Evolutionary conservation across 2,888 invertebrate genomes (phyloP).

Genomic region (Idaea dimidiata): DNA sequence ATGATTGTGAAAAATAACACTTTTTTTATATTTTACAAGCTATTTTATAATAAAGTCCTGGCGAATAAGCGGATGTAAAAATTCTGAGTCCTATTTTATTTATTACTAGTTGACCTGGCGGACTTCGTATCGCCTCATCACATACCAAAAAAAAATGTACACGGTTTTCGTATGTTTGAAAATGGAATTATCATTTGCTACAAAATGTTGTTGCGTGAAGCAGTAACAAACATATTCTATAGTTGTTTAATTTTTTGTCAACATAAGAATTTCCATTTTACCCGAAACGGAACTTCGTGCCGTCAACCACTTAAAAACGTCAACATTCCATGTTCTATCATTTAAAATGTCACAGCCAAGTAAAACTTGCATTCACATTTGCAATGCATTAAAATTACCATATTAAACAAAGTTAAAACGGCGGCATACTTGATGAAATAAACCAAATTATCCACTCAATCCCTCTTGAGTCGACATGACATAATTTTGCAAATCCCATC

Average conservation of each 20-base stretch:
- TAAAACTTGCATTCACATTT: not conserved
- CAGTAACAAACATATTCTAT: no score
- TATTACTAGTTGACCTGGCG: no score
- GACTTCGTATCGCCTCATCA: no score
- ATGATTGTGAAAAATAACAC: not conserved
- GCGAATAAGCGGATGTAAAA: not conserved
- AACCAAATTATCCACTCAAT: constrained; percentile 4
- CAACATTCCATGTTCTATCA: not conserved
- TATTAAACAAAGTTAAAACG: not conserved
- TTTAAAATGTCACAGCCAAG: not conserved
- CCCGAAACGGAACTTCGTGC: no score
- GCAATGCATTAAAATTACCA: not conserved
- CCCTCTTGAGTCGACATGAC: constrained; percentile 16
- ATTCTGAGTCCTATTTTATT: not conserved
- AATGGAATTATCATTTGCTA: no score
- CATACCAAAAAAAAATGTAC: no score
- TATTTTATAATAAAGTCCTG: not conserved
- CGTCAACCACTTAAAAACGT: not conserved
- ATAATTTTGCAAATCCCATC: constrained; percentile 24
- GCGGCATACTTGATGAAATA: constrained; percentile 3
- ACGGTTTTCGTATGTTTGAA: no score
- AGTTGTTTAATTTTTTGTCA: no score
- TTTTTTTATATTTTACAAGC: constrained; percentile 1
- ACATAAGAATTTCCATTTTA: no score
- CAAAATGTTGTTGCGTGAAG: no score